A percentile compares a stretch with the other conserved stretches of the same genome.
Evolutionary conservation across 2,888 invertebrate genomes (phyloP).

Genomic region (Acleris literana): DNA sequence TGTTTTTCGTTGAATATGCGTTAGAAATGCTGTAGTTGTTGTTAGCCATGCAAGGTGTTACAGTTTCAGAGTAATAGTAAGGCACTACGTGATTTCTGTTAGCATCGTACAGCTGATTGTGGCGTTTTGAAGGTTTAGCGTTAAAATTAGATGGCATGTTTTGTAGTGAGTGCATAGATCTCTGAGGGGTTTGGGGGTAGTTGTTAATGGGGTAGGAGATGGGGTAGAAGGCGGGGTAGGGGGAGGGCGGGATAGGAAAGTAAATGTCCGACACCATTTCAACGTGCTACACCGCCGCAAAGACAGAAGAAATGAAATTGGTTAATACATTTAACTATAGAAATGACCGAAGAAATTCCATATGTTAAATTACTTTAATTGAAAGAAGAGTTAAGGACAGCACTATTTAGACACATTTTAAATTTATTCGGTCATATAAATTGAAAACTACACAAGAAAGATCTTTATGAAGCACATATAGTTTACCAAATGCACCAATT

Average conservation of each 20-base stretch:
- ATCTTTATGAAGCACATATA: conserved; percentile 52
- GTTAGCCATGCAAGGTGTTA: conserved; percentile 74
- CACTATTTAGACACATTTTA: neutral
- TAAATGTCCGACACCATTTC: conserved; percentile 91
- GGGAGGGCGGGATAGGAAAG: conserved; percentile 82
- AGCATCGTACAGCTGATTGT: conserved; percentile 81
- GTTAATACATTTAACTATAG: conserved; percentile 62
- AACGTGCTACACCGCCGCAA: conserved; percentile 85
- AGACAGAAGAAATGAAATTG: conserved; percentile 77
- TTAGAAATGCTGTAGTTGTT: conserved; percentile 66
- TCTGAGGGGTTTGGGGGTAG: conserved; percentile 64
- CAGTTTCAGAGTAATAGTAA: conserved; percentile 77
- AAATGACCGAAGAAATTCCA: conserved; percentile 17
- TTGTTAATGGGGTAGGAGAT: conserved; percentile 79
- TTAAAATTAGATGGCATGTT: conserved; percentile 58
- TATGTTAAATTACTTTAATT: neutral
- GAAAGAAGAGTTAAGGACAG: neutral
- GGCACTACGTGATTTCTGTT: conserved; percentile 81
- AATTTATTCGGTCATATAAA: conserved; percentile 19
- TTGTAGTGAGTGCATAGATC: conserved; percentile 67
- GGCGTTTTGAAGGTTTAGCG: conserved; percentile 63
- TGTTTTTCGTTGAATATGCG: conserved; percentile 54
- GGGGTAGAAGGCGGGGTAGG: conserved; percentile 74
- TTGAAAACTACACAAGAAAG: conserved; percentile 15
- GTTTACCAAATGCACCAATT: conserved; percentile 71